phyloP scores from a whole-genome alignment of 2,113 vertebrate species.

The Python bivittatus region DNA sequence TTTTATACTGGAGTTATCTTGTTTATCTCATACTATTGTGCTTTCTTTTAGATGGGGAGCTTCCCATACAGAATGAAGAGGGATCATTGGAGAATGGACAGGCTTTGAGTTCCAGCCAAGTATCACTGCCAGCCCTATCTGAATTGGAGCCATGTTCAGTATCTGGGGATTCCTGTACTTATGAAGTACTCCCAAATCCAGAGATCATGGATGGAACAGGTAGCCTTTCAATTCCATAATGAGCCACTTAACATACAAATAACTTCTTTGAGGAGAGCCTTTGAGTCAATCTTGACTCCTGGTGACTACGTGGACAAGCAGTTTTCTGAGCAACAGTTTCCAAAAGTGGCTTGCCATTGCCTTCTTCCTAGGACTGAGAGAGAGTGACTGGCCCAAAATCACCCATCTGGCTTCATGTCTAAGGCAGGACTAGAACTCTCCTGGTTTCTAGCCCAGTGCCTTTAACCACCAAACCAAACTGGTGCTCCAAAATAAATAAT shows the following conservation, averaged over 20 bases:
- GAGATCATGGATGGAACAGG: conserved; percentile 91
- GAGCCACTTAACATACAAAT: not conserved
- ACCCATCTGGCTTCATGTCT: not conserved
- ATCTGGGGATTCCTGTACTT: conserved; percentile 76
- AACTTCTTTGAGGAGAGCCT: not conserved
- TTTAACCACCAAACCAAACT: not conserved
- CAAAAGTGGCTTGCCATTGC: not conserved
- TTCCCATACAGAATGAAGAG: conserved; percentile 82
- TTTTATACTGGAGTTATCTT: conserved; percentile 13
- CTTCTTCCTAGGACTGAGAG: not conserved
- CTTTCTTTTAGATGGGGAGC: conserved; percentile 77
- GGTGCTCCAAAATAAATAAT: not conserved
- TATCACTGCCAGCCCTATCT: conserved; percentile 76
- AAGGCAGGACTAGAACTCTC: not conserved
- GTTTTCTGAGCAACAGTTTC: not conserved
- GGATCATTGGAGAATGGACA: conserved; percentile 86
- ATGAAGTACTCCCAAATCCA: conserved; percentile 77
- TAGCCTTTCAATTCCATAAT: conserved; percentile 55
- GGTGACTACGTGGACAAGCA: not conserved
- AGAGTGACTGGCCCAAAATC: not conserved
- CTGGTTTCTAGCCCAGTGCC: not conserved
- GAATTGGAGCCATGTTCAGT: conserved; percentile 78
- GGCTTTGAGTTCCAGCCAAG: conserved; percentile 76
- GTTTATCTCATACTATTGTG: conserved; percentile 33
- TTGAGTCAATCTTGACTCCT: not conserved